Percentiles rank a stretch among this genome's conserved stretches.
These are phyloP conservation scores for Puntigrus tetrazona DNA, from an alignment of 2,113 vertebrate species.

Conservation along the genomic window DNA sequence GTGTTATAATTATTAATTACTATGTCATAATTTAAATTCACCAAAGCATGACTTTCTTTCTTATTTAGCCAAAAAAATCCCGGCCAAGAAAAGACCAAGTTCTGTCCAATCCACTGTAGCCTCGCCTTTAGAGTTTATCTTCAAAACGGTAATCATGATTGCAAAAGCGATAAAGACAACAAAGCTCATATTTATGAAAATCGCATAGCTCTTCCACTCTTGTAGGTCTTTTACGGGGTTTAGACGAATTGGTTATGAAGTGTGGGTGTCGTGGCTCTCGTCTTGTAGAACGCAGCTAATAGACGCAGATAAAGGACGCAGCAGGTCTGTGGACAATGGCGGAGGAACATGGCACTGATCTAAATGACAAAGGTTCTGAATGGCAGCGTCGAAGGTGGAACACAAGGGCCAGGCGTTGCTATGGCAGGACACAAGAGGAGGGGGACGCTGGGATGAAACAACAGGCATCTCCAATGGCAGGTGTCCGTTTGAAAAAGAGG, in stretches of 20 bases:
- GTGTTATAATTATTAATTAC: not conserved
- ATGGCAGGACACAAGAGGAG: slow-evolving; percentile 64
- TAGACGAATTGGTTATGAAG: slow-evolving; percentile 48
- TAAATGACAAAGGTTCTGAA: slow-evolving; percentile 76
- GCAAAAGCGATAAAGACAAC: not conserved
- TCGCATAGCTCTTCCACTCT: slow-evolving; percentile 27
- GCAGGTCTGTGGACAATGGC: slow-evolving; percentile 57
- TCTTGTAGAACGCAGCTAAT: slow-evolving; percentile 55
- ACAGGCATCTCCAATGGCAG: slow-evolving; percentile 16
- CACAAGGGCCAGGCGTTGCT: slow-evolving; percentile 68
- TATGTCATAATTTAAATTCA: not conserved
- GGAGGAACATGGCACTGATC: slow-evolving; percentile 66
- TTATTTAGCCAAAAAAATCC: no score
- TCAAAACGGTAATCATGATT: not conserved
- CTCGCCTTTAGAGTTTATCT: not conserved
- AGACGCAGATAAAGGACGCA: slow-evolving; percentile 59
- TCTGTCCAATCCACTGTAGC: not conserved
- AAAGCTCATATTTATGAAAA: slow-evolving; percentile 43
- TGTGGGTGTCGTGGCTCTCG: slow-evolving; percentile 34
- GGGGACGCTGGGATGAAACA: slow-evolving; percentile 40
- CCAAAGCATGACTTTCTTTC: not conserved
- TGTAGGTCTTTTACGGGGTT: slow-evolving; percentile 30
- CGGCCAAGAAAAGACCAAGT: not conserved
- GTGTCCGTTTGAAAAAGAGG: slow-evolving; percentile 13
- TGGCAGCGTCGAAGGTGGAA: slow-evolving; percentile 56